These are phyloP conservation scores for Leptinotarsa rubiginosa DNA, from an alignment of 2,888 invertebrate species.

Conservation along the genomic window DNA sequence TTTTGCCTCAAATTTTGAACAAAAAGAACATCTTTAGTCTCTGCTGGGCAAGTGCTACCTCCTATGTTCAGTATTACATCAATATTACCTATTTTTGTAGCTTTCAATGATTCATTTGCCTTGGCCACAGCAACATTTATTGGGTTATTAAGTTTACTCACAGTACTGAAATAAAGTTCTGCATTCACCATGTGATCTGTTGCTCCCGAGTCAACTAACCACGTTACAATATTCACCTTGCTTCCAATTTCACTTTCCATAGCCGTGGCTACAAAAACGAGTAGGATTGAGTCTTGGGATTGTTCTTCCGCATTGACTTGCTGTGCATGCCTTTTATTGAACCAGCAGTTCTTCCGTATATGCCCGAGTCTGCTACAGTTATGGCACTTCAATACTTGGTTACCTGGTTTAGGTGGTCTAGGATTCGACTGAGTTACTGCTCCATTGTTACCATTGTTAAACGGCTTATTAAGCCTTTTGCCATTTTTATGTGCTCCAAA, in stretches of 20 bases:
- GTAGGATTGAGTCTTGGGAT: neutral
- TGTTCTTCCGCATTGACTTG: neutral
- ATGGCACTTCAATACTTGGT: conserved; percentile 1
- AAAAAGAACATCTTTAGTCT: conserved; percentile 5
- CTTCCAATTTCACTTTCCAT: conserved; percentile 1
- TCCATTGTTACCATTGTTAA: neutral
- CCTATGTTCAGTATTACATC: neutral
- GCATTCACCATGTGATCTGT: neutral
- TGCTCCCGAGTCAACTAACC: conserved; percentile 4
- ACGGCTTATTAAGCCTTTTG: neutral
- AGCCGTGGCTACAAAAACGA: neutral
- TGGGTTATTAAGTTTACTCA: neutral
- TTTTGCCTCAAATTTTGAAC: conserved; percentile 11
- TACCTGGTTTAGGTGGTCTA: neutral
- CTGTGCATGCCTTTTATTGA: neutral
- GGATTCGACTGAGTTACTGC: neutral
- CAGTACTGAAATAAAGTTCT: neutral
- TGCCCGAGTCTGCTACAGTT: neutral
- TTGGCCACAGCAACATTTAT: conserved; percentile 15
- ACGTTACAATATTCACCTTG: neutral
- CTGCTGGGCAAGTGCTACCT: neutral
- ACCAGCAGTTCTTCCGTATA: neutral
- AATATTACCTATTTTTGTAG: conserved; percentile 14
- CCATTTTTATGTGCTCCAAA: neutral
- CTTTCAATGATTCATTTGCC: conserved; percentile 7